phyloP scores from a whole-genome alignment of 2,888 invertebrate genomes.

The Ischnura elegans region DNA sequence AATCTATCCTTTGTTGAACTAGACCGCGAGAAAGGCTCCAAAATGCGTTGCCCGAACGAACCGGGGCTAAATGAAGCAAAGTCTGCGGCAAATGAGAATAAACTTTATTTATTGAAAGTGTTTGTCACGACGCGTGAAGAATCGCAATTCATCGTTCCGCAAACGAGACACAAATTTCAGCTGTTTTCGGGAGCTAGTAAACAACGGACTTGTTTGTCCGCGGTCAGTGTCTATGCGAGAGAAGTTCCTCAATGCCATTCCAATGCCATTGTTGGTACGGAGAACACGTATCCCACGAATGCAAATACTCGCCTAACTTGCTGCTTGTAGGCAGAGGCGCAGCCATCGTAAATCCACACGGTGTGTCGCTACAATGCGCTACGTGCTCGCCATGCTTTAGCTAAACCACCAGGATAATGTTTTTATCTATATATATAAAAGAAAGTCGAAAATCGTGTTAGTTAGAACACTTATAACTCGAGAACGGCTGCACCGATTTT shows the following conservation, averaged over 20 bases:
- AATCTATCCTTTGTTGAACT: not conserved
- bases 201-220: not conserved
- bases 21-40: not conserved
- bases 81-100: not conserved
- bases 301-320: not conserved
- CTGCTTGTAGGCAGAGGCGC: not conserved
- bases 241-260: conserved; percentile 21
- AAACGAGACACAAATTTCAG: conserved; percentile 23
- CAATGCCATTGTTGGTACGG: conserved; percentile 27
- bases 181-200: conserved; percentile 13
- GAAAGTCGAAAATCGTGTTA: too few relatives aligned
- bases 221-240: conserved; percentile 10
- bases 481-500: too few relatives aligned
- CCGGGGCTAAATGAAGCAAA: not conserved
- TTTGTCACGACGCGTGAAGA: not conserved
- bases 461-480: too few relatives aligned
- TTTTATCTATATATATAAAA: too few relatives aligned
- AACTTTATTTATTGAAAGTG: conserved; percentile 3
- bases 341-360: not conserved
- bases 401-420: too few relatives aligned
- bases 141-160: conserved; percentile 5
- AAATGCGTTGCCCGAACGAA: not conserved
- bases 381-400: too few relatives aligned
- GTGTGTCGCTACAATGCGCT: not conserved
- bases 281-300: not conserved